Percentiles rank a stretch among this genome's conserved stretches.
These are phyloP conservation scores for Pipra filicauda DNA, from an alignment of 2,113 vertebrate genomes.

Conservation along the genomic window DNA sequence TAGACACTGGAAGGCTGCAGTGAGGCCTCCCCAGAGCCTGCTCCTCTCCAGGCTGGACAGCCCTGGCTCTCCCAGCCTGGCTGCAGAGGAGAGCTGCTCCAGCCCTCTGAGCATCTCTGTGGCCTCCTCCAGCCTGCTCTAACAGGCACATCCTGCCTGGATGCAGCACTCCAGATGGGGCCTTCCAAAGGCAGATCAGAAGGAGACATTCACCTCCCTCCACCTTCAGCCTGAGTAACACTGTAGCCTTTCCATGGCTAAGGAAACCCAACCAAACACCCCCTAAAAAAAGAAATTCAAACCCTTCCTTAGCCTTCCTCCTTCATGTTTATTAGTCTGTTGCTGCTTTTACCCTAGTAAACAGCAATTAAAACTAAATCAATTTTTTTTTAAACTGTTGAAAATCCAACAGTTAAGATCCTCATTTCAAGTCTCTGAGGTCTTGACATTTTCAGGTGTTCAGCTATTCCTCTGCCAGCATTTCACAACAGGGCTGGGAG, in stretches of 20 bases:
- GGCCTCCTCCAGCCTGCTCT: neutral
- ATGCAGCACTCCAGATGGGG: neutral
- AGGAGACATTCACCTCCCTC: neutral
- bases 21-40: too few relatives aligned
- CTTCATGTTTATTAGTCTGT: neutral
- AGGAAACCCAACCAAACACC: neutral
- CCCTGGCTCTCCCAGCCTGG: neutral
- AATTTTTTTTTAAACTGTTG: neutral
- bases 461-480: rapidly evolving
- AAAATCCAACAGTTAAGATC: neutral
- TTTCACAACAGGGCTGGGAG: neutral
- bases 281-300: neutral
- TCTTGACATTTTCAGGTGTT: neutral
- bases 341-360: neutral
- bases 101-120: neutral
- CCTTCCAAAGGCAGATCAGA: neutral
- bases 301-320: neutral
- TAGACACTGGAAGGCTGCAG: neutral
- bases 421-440: neutral
- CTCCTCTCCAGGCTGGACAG: neutral
- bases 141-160: neutral
- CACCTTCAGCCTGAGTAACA: neutral
- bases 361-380: neutral
- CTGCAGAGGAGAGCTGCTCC: neutral
- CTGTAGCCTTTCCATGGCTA: neutral